Base-by-base conservation (phyloP, 2,888 invertebrate species). In the Orthonychiurus folsomi region DNA sequence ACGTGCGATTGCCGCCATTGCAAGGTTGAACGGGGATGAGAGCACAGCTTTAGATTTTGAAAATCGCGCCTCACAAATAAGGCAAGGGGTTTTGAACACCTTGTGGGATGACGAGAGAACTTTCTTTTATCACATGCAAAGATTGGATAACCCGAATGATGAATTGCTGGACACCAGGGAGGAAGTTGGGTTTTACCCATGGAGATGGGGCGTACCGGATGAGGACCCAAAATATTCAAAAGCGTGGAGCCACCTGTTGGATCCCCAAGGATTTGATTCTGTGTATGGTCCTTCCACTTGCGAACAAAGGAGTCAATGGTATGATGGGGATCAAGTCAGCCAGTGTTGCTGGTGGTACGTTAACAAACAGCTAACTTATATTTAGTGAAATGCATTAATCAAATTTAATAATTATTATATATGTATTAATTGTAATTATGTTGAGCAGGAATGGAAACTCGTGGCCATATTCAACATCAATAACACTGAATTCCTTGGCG, bases 291-390 rank as follows among this genome's bases (percentile, higher is more conserved):
- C 71, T 12, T 66, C 69, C 0, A 71, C 71, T 12, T 69, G 69
- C 54, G 71, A 71, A 61, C 63, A 63, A 15, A 58, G 69, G 50
- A 66, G 66, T 37, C 66, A 48, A 24, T 70, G 66, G 65, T 71
- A 66, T 62, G 70, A 71, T 60, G 71, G 71, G 3, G 64, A 71
- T 63, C 71, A 71, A 60, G 66, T 67, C 18, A 52, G 63, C n/a
- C 69, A 70, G 50, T 68, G 68, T 24, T 71, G 71, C 37, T 71
- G 71, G 67, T 71, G 71, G 71, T 71, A 63, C 61, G 67, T n/a
- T n/a, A n/a, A n/a, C n/a, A n/a, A n/a, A n/a, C n/a, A n/a, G n/a
- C n/a, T 37, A 53, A 26, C 47, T 37, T n/a, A 27, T 48, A 48
- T 48, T 48, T 15, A 15, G 12, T 48, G 18, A n/a, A n/a, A n/a